Percentiles rank a stretch among this genome's conserved stretches.
Evolutionary conservation across 1,140 invertebrate species (phyloP).

Genomic region (Calephelis nemesis): DNA sequence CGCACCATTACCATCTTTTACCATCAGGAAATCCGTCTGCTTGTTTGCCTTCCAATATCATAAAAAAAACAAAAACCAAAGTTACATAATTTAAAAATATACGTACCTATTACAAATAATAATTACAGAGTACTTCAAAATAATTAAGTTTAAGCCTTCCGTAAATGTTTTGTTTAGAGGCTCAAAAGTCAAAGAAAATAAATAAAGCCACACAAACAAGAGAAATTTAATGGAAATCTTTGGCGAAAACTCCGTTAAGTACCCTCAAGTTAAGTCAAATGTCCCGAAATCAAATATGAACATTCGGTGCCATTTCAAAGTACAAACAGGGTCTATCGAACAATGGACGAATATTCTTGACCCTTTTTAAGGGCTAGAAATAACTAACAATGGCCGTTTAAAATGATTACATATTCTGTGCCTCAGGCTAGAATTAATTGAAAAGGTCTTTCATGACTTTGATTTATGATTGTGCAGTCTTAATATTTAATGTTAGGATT

Average conservation of each 20-base stretch:
- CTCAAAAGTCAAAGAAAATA: conserved; percentile 15
- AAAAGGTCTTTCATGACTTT: conserved; percentile 66
- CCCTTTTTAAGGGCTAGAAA: conserved; percentile 60
- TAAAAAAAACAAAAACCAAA: too few relatives aligned
- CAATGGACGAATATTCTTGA: conserved; percentile 56
- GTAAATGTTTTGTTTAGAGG: conserved; percentile 11
- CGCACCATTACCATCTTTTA: too few relatives aligned
- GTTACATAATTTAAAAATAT: too few relatives aligned
- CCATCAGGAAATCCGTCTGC: too few relatives aligned
- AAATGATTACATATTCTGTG: conserved; percentile 66
- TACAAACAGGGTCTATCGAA: conserved; percentile 63
- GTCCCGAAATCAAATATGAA: conserved; percentile 25
- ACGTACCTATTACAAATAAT: too few relatives aligned
- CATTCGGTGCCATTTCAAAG: conserved; percentile 33
- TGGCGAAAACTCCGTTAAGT: conserved; percentile 9
- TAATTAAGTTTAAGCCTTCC: conserved; percentile 15
- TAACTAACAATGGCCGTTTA: conserved; percentile 59
- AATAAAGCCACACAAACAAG: conserved; percentile 4
- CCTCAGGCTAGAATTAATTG: conserved; percentile 67
- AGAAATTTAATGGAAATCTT: conserved; percentile 18
- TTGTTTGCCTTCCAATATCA: too few relatives aligned
- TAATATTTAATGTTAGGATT: conserved; percentile 10
- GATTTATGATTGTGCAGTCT: conserved; percentile 53
- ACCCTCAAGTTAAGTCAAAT: conserved; percentile 11
- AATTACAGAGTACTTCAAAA: conserved; percentile 12